Evolutionary conservation across 1,140 invertebrate species (phyloP).

Genomic region (Lordiphosa clarofinis): DNA sequence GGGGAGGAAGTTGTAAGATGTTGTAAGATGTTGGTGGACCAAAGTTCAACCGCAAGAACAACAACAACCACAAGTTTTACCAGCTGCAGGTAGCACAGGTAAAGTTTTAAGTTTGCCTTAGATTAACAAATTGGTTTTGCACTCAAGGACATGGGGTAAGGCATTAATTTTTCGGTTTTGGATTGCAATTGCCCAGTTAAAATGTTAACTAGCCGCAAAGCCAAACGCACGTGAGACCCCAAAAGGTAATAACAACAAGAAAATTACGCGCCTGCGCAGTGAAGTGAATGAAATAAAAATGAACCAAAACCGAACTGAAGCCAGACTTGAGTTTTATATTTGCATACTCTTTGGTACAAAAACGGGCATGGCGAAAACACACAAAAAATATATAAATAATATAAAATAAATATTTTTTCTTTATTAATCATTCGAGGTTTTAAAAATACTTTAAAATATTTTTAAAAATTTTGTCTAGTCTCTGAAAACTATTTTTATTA

Average conservation of each 20-base stretch:
- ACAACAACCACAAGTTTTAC: too few relatives aligned
- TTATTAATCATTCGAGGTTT: too few relatives aligned
- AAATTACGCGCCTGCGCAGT: slow-evolving; percentile 55
- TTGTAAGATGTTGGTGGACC: slow-evolving; percentile 13
- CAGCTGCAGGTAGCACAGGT: neutral
- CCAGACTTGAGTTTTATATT: slow-evolving; percentile 2
- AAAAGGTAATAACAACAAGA: slow-evolving; percentile 35
- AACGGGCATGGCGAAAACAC: neutral
- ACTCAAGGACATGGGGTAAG: slow-evolving; percentile 52
- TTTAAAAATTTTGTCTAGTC: too few relatives aligned
- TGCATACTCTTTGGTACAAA: neutral
- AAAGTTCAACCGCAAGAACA: too few relatives aligned
- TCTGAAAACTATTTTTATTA: too few relatives aligned
- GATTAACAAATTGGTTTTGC: neutral
- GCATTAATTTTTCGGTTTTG: slow-evolving; percentile 57
- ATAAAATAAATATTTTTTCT: too few relatives aligned
- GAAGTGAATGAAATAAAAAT: slow-evolving; percentile 26
- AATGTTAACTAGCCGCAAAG: slow-evolving; percentile 66
- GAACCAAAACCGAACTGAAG: slow-evolving; percentile 6
- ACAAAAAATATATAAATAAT: too few relatives aligned
- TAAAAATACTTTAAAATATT: too few relatives aligned
- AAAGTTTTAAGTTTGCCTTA: neutral
- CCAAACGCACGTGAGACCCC: slow-evolving; percentile 49
- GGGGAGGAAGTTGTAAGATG: slow-evolving; percentile 11
- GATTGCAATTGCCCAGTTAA: slow-evolving; percentile 47